Conservation (phyloP, 1,140 invertebrate genomes). For the Diabrotica undecimpunctata region DNA sequence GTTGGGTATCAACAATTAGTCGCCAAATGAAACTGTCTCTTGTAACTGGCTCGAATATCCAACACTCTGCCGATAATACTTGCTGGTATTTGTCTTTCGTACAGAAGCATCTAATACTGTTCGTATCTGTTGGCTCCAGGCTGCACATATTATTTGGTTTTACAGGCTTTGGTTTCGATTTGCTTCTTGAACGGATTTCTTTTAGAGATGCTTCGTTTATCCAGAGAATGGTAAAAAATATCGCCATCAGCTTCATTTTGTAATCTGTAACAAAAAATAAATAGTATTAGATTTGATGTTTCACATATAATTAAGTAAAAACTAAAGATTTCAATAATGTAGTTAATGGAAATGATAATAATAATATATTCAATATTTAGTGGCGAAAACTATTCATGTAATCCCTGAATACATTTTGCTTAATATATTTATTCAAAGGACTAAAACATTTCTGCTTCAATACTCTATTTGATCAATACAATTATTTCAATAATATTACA, state of each 20-base stretch:
- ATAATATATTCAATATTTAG: too few species aligned
- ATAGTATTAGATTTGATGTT: too few species aligned
- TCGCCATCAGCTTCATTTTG: conserved; percentile 4
- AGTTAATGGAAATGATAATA: neutral
- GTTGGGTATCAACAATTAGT: conserved; percentile 6
- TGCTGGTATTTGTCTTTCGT: conserved; percentile 2
- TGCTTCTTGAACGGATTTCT: conserved; percentile 12
- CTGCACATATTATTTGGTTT: conserved; percentile 7
- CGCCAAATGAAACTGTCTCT: conserved; percentile 10
- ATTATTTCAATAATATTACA: too few species aligned
- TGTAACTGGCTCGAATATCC: conserved; percentile 15
- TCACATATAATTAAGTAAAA: neutral
- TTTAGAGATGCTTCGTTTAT: conserved; percentile 4
- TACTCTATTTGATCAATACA: too few species aligned
- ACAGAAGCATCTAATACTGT: conserved; percentile 15
- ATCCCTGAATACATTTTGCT: too few species aligned
- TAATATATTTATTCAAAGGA: too few species aligned
- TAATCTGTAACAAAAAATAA: too few species aligned
- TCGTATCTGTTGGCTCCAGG: conserved; percentile 6
- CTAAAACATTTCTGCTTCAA: too few species aligned
- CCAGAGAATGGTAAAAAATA: conserved; percentile 11
- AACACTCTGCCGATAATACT: conserved; percentile 10
- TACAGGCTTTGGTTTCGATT: neutral
- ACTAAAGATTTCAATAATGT: neutral
- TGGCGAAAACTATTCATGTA: too few species aligned